Conservation (phyloP, 2,797 vertebrate species). For the Microhierax caerulescens region DNA sequence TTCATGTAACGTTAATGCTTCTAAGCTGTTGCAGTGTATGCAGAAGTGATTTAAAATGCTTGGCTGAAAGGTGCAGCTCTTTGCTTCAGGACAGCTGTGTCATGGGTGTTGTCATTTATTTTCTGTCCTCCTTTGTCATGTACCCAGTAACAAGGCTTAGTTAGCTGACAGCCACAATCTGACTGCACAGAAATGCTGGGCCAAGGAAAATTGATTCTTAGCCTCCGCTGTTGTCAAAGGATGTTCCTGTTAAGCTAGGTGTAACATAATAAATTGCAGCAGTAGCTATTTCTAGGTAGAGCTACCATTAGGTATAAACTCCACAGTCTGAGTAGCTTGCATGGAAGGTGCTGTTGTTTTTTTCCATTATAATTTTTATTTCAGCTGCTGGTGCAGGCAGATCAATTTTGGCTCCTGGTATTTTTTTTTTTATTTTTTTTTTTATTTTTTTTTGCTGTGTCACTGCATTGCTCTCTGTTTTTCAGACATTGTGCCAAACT, state of each 20-base stretch:
- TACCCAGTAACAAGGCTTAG: neutral
- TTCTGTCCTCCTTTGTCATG: neutral
- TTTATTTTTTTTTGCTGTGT: neutral
- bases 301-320: neutral
- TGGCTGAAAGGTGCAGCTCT: neutral
- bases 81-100: neutral
- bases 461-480: neutral
- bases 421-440: neutral
- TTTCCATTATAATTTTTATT: neutral
- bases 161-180: neutral
- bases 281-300: neutral
- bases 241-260: neutral
- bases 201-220: neutral
- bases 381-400: neutral
- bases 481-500: neutral
- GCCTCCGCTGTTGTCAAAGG: neutral
- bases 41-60: neutral
- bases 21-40: accelerated
- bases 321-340: neutral
- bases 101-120: neutral
- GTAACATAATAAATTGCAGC: neutral
- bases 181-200: neutral
- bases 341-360: neutral
- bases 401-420: neutral
- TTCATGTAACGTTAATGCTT: neutral